Percentiles rank a stretch among this genome's conserved stretches.
Evolutionary conservation across 2,797 vertebrate species (phyloP).

Genomic region (Bothrops alternatus): DNA sequence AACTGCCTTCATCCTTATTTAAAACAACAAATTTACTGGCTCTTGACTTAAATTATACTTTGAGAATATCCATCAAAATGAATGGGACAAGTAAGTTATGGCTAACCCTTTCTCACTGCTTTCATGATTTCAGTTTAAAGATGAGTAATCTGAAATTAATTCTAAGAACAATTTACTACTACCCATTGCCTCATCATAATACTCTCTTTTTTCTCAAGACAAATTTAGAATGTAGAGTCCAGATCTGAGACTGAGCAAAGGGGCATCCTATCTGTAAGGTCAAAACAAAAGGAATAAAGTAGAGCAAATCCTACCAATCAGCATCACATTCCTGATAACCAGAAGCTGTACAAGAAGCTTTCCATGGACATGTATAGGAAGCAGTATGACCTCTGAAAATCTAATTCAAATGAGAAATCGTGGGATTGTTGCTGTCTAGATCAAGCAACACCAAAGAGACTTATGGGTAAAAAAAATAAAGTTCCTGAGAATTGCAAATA

Average conservation of each 20-base stretch:
- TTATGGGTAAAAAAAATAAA: conserved; percentile 26
- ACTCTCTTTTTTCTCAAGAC: conserved; percentile 16
- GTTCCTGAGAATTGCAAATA: conserved; percentile 58
- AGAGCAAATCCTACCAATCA: background rate
- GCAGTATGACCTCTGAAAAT: conserved; percentile 18
- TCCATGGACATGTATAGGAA: background rate
- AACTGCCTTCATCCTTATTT: background rate
- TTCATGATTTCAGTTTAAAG: background rate
- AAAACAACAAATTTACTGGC: background rate
- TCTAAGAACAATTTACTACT: background rate
- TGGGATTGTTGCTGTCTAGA: conserved; percentile 35
- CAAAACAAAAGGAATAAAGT: background rate
- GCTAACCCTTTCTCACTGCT: background rate
- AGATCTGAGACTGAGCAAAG: background rate
- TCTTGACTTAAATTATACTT: background rate
- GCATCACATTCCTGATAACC: background rate
- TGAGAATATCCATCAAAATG: background rate
- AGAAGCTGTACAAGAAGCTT: background rate
- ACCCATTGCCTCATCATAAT: background rate
- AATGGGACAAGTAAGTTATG: background rate
- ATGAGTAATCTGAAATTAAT: background rate
- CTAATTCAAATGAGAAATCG: conserved; percentile 5
- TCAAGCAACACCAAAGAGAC: conserved; percentile 44
- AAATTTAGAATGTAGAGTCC: background rate
- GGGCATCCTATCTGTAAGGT: background rate